Conservation (phyloP, 2,113 vertebrate genomes). For the Eptesicus fuscus region DNA sequence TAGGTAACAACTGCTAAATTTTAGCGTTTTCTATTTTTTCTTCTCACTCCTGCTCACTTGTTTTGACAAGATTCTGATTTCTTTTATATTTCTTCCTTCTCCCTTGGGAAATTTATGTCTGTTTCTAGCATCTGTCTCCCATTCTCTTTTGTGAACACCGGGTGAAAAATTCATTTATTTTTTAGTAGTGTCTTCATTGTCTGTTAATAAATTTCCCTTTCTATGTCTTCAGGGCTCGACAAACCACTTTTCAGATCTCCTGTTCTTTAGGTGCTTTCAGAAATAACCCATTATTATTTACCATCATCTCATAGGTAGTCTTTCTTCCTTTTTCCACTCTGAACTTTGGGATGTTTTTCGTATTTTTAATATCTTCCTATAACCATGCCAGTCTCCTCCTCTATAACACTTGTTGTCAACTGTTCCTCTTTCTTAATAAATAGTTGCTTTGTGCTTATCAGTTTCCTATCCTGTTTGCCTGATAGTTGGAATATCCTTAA, state of each 20-base stretch:
- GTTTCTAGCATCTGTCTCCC: constrained; percentile 76
- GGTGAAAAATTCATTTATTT: constrained; percentile 79
- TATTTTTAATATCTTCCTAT: constrained; percentile 20
- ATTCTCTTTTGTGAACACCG: constrained; percentile 76
- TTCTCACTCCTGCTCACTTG: constrained; percentile 57
- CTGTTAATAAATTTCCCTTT: constrained; percentile 75
- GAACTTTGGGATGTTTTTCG: constrained; percentile 28
- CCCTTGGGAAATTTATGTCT: constrained; percentile 77
- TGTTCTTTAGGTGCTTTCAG: not conserved
- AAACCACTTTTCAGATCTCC: constrained; percentile 57
- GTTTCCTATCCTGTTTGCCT: not conserved
- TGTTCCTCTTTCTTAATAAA: not conserved
- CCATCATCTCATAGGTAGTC: constrained; percentile 23
- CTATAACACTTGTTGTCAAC: not conserved
- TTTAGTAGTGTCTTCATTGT: constrained; percentile 74
- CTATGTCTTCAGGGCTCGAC: constrained; percentile 43
- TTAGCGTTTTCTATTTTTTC: constrained; percentile 32
- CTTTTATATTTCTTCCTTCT: constrained; percentile 70
- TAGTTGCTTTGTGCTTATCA: not conserved
- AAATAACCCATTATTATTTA: constrained; percentile 53
- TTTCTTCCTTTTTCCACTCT: constrained; percentile 10
- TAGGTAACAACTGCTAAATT: not conserved
- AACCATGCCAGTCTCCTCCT: constrained; percentile 8
- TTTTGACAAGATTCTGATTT: constrained; percentile 64
- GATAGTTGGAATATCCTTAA: not conserved